Conservation (phyloP, 2,797 vertebrate species). For the Psittacula derbiana region DNA sequence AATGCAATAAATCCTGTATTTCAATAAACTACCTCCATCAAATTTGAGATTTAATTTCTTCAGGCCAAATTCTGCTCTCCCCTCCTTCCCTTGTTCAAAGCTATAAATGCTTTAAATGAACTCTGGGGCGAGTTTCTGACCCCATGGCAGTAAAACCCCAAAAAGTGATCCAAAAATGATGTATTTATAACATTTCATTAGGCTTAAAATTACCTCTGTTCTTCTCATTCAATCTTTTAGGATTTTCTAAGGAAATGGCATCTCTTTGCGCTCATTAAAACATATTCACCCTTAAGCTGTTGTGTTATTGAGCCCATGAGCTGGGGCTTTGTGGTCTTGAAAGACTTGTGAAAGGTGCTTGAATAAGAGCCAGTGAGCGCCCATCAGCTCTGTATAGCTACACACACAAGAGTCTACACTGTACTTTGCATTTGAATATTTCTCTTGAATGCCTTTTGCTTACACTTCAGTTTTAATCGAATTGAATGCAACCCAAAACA, state of each 20-base stretch:
- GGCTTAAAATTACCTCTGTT: background rate
- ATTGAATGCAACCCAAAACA: conserved; percentile 61
- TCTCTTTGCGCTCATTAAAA: background rate
- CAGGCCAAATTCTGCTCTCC: background rate
- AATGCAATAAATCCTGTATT: background rate
- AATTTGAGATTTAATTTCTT: background rate
- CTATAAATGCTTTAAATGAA: background rate
- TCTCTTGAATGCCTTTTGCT: conserved; percentile 64
- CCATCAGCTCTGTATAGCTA: background rate
- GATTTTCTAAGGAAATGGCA: background rate
- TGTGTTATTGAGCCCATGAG: background rate
- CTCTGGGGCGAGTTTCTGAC: background rate
- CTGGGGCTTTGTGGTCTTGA: background rate
- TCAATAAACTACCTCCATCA: background rate
- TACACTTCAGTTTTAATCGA: conserved; percentile 70
- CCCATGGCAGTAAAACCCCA: background rate
- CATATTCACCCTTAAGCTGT: background rate
- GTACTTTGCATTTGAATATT: background rate
- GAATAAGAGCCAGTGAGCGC: background rate
- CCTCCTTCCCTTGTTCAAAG: background rate
- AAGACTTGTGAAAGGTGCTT: background rate
- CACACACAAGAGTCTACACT: background rate
- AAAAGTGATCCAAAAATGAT: background rate
- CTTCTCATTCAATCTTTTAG: background rate
- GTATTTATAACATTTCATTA: background rate